Conservation (phyloP, 2,888 invertebrate genomes). For the Agrotis puta region DNA sequence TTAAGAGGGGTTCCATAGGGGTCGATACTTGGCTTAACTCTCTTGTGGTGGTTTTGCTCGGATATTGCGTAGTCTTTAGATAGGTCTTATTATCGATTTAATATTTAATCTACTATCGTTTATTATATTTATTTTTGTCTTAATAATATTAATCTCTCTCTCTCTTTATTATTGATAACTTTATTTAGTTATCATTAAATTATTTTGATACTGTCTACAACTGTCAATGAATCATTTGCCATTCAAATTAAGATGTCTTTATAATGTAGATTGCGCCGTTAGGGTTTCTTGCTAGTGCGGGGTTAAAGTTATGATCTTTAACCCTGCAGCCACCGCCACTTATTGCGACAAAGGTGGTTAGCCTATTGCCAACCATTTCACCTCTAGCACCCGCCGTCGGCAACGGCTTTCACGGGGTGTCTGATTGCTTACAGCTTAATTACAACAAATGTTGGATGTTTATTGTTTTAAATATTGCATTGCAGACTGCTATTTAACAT, state of each 20-base stretch:
- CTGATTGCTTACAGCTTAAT: constrained; percentile 28
- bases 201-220: not conserved
- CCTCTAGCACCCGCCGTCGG: constrained; percentile 30
- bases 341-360: constrained; percentile 46
- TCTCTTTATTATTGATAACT: too few relatives aligned
- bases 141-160: too few relatives aligned
- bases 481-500: too few relatives aligned
- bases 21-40: not conserved
- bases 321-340: constrained; percentile 33
- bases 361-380: constrained; percentile 34
- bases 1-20: not conserved
- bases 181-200: not conserved
- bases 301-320: constrained; percentile 49
- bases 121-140: too few relatives aligned
- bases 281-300: constrained; percentile 9
- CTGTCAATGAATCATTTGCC: not conserved
- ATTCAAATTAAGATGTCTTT: constrained; percentile 1
- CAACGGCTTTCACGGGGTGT: constrained; percentile 40
- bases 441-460: not conserved
- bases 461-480: not conserved
- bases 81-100: not conserved
- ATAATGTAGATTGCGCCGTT: constrained; percentile 17
- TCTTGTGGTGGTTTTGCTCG: too few relatives aligned
- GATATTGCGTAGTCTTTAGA: not conserved
- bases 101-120: not conserved